These are phyloP conservation scores for Diadumene lineata DNA, from an alignment of 92 coral and sea anemone genomes.

Conservation along the genomic window DNA sequence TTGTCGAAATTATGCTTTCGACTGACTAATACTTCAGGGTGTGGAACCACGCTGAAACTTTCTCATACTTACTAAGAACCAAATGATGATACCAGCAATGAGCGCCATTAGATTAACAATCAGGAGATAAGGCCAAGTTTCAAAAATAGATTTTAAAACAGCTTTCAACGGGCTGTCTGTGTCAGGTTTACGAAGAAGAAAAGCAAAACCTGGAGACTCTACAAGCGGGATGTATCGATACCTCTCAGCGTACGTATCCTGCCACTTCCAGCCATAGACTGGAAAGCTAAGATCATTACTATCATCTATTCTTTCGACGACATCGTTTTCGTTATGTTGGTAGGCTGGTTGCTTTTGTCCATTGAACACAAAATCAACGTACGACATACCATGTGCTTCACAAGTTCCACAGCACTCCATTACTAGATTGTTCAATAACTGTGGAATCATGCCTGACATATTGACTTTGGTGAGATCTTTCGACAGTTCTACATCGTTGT, in stretches of 20 bases:
- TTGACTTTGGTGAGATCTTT: constrained; percentile 21
- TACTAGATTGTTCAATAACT: constrained; percentile 59
- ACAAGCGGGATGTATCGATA: constrained; percentile 74
- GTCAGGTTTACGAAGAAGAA: constrained; percentile 61
- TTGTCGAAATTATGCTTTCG: too few species aligned
- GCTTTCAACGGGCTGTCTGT: constrained; percentile 38
- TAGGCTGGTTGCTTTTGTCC: constrained; percentile 56
- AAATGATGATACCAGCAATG: constrained; percentile 58
- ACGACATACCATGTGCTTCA: constrained; percentile 68
- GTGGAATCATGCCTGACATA: constrained; percentile 80
- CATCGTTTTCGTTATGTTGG: constrained; percentile 48
- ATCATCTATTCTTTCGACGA: constrained; percentile 47
- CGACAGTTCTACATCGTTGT: constrained; percentile 33
- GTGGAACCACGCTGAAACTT: too few species aligned
- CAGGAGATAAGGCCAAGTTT: constrained; percentile 53
- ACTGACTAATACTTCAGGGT: too few species aligned
- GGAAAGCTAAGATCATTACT: constrained; percentile 74
- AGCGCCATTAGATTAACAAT: constrained; percentile 49
- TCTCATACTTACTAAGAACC: constrained; percentile 68
- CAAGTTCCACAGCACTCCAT: constrained; percentile 74
- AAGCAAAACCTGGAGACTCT: constrained; percentile 81
- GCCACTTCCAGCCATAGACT: constrained; percentile 83
- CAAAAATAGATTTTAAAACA: constrained; percentile 44
- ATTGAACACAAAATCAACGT: constrained; percentile 64
- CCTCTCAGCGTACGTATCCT: constrained; percentile 35